These are phyloP conservation scores for Helostoma temminkii DNA, from an alignment of 2,797 vertebrate species.

Conservation along the genomic window DNA sequence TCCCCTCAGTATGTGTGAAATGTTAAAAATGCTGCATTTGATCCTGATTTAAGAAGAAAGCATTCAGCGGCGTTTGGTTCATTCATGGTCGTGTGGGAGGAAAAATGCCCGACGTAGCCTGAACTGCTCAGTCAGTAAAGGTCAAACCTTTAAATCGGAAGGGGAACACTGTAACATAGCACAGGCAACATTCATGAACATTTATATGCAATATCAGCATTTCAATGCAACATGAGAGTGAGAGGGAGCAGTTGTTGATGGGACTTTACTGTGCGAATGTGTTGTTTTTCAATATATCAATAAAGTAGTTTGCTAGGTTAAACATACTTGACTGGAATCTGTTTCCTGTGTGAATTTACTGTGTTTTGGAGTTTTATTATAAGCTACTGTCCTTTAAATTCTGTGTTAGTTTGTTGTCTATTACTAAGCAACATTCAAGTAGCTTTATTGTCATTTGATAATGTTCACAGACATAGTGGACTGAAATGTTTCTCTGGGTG, in stretches of 20 bases:
- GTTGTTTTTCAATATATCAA: constrained; percentile 64
- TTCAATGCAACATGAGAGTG: constrained; percentile 67
- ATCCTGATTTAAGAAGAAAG: constrained; percentile 15
- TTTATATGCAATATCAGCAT: constrained; percentile 67
- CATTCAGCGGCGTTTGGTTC: constrained; percentile 11
- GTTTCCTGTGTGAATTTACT: neutral
- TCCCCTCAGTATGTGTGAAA: constrained; percentile 25
- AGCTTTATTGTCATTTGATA: too few relatives aligned
- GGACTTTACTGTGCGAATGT: constrained; percentile 45
- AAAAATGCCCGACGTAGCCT: constrained; percentile 26
- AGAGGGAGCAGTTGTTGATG: constrained; percentile 44
- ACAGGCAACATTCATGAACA: constrained; percentile 39
- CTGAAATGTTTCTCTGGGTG: too few relatives aligned
- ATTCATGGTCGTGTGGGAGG: constrained; percentile 1
- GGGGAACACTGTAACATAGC: neutral
- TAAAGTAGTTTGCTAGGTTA: constrained; percentile 71
- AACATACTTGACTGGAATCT: neutral
- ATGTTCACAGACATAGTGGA: too few relatives aligned
- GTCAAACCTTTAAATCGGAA: constrained; percentile 37
- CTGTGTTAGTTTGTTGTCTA: too few relatives aligned
- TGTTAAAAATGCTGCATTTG: constrained; percentile 19
- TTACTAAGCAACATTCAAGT: too few relatives aligned
- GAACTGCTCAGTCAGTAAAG: constrained; percentile 13
- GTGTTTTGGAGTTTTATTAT: too few relatives aligned
- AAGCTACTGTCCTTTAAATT: too few relatives aligned